Base-by-base conservation (phyloP, 2,888 invertebrate genomes). In the Macrosiphum euphorbiae region DNA sequence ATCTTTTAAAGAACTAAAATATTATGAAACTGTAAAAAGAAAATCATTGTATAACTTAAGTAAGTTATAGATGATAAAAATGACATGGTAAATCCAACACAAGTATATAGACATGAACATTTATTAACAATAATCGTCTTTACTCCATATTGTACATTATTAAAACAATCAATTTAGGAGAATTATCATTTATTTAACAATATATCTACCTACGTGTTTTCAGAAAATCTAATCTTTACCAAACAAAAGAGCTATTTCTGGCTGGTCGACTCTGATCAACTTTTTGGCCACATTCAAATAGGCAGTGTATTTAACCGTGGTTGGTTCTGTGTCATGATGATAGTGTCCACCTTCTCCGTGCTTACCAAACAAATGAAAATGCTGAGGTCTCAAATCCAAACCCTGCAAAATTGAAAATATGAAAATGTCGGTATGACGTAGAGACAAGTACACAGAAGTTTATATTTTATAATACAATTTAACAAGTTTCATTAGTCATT, bases 281-380 rank as follows among this genome's bases (percentile, higher is more conserved):
- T 96, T 96, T 95, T 96, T 97, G 5, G 98, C 99, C 86, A 98
- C 96, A 95, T 97, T 97, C 96, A 99, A 98, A 96, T 98, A 99
- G 0, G 98, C 99, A 95, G 98, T 97, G 96, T 99, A 99, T 95
- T 98, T 97, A 24, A 97, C 98, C n/a, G 96, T 96, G 20, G 97
- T 97, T 0, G 99, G 99, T 58, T 98, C 98, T 20, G 98, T 98
- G 96, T 99, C 99, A 96, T 97, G 97, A 96, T 99, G 99, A 96
- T 99, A 99, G 96, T 99, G 99, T 0, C 99, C 99, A 95, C 98
- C 98, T 96, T 98, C 97, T 94, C 97, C 98, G 96, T 97, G 97
- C 95, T 97, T 96, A 95, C 98, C 97, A 96, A 98, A 98, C 95
- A 98, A 98, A 96, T 99, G 99, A 96, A 99, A 99, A 96, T 99